phyloP scores from a whole-genome alignment of 2,113 vertebrate genomes.

The Drymodes brunneopygia region DNA sequence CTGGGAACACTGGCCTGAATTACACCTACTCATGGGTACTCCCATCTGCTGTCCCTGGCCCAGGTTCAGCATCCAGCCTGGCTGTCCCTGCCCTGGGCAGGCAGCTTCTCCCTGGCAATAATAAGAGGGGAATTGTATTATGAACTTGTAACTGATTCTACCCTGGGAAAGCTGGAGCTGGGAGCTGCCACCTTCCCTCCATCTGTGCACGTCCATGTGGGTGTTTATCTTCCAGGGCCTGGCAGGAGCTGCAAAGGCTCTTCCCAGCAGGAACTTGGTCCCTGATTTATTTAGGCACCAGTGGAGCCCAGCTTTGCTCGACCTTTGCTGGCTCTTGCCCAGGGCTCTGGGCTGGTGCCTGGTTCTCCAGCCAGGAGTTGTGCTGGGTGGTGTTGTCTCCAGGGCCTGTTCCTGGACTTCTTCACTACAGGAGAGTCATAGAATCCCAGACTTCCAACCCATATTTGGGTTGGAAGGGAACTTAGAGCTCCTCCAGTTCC shows the following conservation, averaged over 20 bases:
- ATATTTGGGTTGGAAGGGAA: not conserved
- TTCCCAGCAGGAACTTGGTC: not conserved
- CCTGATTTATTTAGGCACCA: not conserved
- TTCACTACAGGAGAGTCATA: not conserved
- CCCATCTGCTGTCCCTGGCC: conserved; percentile 28
- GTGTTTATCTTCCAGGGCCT: not conserved
- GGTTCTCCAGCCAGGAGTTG: not conserved
- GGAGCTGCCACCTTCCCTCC: conserved; percentile 19
- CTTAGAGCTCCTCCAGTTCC: not conserved
- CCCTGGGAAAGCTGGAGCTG: not conserved
- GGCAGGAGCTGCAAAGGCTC: not conserved
- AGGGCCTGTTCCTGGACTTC: too few species aligned
- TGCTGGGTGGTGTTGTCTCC: not conserved
- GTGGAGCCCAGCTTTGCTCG: not conserved
- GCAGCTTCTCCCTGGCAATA: not conserved
- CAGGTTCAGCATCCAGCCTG: not conserved
- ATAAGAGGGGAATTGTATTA: not conserved
- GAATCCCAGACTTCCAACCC: not conserved
- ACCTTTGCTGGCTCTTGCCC: not conserved
- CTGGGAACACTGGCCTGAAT: not conserved
- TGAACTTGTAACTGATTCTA: not conserved
- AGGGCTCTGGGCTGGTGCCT: not conserved
- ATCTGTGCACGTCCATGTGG: not conserved
- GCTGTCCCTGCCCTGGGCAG: not conserved
- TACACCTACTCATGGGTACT: not conserved